These are phyloP conservation scores for Rhizoglyphus robini DNA, from an alignment of 1,140 invertebrate species.

Conservation along the genomic window DNA sequence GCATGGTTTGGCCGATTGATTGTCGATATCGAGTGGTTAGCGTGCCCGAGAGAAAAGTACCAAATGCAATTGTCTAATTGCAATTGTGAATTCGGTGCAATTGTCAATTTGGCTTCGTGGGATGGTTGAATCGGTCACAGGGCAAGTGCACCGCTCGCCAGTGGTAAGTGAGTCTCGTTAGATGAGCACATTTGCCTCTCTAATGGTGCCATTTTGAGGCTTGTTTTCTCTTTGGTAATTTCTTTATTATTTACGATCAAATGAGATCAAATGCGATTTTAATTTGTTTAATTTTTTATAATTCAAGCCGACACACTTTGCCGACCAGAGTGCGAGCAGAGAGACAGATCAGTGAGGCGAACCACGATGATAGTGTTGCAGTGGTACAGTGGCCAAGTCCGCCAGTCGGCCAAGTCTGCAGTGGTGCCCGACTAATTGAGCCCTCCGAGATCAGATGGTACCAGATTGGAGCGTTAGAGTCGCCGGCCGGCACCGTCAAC, in stretches of 20 bases:
- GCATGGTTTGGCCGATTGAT: conserved; percentile 1
- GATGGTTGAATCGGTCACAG: no score
- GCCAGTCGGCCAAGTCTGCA: background rate
- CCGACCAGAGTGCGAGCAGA: background rate
- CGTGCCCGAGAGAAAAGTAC: background rate
- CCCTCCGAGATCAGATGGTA: background rate
- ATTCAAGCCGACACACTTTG: background rate
- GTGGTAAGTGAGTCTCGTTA: background rate
- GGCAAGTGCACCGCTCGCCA: background rate
- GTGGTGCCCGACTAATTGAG: background rate
- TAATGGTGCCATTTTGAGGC: background rate
- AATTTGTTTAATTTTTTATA: conserved; percentile 8
- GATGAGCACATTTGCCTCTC: background rate
- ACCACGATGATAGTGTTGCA: background rate
- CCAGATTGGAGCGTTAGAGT: background rate
- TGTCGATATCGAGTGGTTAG: background rate
- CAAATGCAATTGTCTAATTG: background rate
- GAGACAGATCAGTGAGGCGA: background rate
- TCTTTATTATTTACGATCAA: background rate
- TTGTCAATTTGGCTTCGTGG: no score
- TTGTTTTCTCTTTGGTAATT: background rate
- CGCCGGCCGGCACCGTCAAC: background rate
- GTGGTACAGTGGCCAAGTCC: background rate
- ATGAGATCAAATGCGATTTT: conserved; percentile 5
- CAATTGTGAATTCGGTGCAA: background rate